phyloP scores from a whole-genome alignment of 2,888 invertebrate species.

The Callyntrura guangdongensis region DNA sequence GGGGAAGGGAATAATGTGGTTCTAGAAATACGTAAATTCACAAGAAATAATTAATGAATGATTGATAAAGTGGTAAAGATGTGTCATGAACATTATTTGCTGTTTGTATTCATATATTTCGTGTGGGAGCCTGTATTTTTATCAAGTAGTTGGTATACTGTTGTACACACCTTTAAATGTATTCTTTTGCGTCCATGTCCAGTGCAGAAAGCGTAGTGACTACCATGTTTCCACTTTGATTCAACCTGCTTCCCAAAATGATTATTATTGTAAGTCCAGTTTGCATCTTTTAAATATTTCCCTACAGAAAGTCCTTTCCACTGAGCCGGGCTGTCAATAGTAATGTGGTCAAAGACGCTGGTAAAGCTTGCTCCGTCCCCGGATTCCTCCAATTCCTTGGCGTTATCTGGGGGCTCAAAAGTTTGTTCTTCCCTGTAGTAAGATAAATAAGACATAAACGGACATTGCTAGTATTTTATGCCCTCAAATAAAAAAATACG shows the following conservation, averaged over 20 bases:
- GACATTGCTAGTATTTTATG: too few relatives aligned
- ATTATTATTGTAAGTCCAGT: conserved; percentile 75
- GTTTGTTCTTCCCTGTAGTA: conserved; percentile 46
- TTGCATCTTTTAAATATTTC: conserved; percentile 75
- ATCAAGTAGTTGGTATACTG: too few relatives aligned
- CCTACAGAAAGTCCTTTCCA: conserved; percentile 77
- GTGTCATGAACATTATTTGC: too few relatives aligned
- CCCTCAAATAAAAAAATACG: not conserved
- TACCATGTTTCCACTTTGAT: conserved; percentile 77
- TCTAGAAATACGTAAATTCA: conserved; percentile 55
- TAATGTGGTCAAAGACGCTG: conserved; percentile 78
- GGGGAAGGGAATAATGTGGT: conserved; percentile 63
- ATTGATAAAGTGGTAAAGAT: too few relatives aligned
- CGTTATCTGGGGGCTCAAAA: conserved; percentile 70
- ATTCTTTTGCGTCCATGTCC: conserved; percentile 68
- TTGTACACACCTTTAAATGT: conserved; percentile 73
- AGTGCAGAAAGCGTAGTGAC: conserved; percentile 79
- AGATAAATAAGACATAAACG: too few relatives aligned
- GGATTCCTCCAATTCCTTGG: conserved; percentile 74
- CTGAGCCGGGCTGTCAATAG: conserved; percentile 73
- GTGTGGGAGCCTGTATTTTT: too few relatives aligned
- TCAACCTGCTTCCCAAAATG: conserved; percentile 71
- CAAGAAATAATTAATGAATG: too few relatives aligned
- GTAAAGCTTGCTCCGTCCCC: conserved; percentile 68
- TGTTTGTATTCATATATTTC: too few relatives aligned